phyloP scores from a whole-genome alignment of 2,888 invertebrate species.

The Agapostemon virescens region DNA sequence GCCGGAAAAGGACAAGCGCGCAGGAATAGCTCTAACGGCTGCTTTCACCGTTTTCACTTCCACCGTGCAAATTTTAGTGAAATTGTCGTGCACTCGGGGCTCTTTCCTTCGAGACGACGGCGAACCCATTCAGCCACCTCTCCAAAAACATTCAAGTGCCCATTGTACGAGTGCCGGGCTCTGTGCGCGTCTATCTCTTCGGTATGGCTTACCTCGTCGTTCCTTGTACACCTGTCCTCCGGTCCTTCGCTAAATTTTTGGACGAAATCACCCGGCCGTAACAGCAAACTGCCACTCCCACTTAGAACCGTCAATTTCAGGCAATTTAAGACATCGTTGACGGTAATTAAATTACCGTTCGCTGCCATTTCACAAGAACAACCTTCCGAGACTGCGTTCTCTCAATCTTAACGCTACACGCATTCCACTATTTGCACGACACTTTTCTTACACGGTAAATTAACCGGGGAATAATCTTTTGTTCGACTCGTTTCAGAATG shows the following conservation, averaged over 20 bases:
- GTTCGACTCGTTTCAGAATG: too few relatives aligned
- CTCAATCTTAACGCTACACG: too few relatives aligned
- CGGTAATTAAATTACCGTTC: too few relatives aligned
- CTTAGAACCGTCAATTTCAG: neutral
- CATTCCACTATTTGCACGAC: too few relatives aligned
- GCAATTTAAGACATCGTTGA: neutral
- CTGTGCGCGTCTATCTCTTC: constrained; percentile 45
- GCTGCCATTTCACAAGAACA: neutral
- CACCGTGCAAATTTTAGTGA: constrained; percentile 60
- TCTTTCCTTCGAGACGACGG: constrained; percentile 54
- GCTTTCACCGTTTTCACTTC: constrained; percentile 55
- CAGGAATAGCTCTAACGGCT: constrained; percentile 44
- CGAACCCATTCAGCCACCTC: constrained; percentile 54
- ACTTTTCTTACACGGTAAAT: too few relatives aligned
- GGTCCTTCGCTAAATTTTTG: constrained; percentile 18
- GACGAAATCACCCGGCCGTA: constrained; percentile 21
- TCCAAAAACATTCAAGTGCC: constrained; percentile 61
- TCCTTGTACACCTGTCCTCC: constrained; percentile 1
- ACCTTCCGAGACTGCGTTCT: too few relatives aligned
- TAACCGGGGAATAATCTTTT: too few relatives aligned
- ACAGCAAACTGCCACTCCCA: constrained; percentile 25
- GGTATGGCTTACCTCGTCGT: constrained; percentile 33
- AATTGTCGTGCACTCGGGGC: constrained; percentile 59
- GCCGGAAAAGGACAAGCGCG: constrained; percentile 13
- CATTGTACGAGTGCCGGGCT: constrained; percentile 39